These are phyloP conservation scores for Serilophus lunatus DNA, from an alignment of 2,113 vertebrate genomes.

Conservation along the genomic window DNA sequence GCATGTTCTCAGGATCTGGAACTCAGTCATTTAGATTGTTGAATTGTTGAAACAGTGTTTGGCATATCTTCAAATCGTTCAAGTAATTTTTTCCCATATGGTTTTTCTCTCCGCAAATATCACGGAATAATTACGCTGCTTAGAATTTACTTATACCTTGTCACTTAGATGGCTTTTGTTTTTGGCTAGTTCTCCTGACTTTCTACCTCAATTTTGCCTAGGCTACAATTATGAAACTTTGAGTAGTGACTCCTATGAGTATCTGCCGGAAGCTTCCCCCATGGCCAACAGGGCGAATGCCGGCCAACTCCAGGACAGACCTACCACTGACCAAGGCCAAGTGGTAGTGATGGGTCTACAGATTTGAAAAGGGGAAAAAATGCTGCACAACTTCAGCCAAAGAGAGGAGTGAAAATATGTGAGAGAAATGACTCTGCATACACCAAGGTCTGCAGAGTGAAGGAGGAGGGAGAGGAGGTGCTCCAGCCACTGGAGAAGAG, in stretches of 20 bases:
- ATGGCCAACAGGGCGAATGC: neutral
- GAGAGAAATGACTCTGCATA: neutral
- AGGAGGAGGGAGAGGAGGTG: neutral
- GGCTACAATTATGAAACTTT: neutral
- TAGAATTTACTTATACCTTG: neutral
- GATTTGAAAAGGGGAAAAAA: neutral
- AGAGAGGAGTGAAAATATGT: neutral
- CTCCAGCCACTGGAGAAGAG: rapidly evolving
- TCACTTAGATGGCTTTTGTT: neutral
- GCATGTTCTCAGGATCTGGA: neutral
- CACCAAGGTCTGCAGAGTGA: neutral
- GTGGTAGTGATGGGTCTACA: rapidly evolving
- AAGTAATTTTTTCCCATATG: neutral
- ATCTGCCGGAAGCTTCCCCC: neutral
- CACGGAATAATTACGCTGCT: neutral
- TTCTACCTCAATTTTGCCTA: neutral
- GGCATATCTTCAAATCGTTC: neutral
- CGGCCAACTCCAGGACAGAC: neutral
- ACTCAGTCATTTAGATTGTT: neutral
- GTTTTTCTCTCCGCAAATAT: neutral
- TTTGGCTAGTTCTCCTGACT: neutral
- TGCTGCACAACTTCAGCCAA: rapidly evolving
- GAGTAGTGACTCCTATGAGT: neutral
- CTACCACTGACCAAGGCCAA: neutral
- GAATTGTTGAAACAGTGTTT: neutral